phyloP scores from a whole-genome alignment of 2,113 vertebrate genomes.

The Thymallus thymallus region DNA sequence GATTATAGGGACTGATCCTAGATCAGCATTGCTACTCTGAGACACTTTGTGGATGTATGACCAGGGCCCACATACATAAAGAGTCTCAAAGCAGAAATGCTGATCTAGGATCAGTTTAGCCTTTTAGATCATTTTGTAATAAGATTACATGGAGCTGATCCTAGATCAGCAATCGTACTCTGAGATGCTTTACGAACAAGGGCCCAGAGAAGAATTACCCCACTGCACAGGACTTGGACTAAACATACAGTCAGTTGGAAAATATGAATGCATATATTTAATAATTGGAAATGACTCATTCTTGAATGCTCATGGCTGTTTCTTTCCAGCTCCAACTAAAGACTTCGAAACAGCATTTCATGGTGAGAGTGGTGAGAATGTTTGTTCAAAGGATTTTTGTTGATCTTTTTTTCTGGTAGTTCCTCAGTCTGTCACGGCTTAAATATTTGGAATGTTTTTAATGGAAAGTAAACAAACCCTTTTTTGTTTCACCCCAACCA shows the following conservation, averaged over 20 bases:
- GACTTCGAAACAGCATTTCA: slow-evolving; percentile 69
- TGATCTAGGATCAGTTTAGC: too few relatives aligned
- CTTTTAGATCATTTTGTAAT: too few relatives aligned
- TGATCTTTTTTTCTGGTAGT: not conserved
- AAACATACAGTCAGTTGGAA: not conserved
- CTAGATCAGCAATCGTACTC: too few relatives aligned
- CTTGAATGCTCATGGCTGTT: slow-evolving; percentile 6
- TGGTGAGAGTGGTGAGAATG: slow-evolving; percentile 53
- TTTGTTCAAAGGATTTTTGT: not conserved
- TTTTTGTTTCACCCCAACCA: not conserved
- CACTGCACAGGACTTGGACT: not conserved
- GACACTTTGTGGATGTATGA: too few relatives aligned
- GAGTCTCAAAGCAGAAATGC: too few relatives aligned
- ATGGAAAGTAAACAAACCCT: not conserved
- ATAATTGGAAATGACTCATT: not conserved
- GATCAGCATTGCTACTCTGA: too few relatives aligned
- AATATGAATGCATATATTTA: not conserved
- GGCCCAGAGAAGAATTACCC: too few relatives aligned
- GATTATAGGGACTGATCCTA: too few relatives aligned
- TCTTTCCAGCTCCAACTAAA: slow-evolving; percentile 72
- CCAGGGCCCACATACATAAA: too few relatives aligned
- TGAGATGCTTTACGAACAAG: too few relatives aligned
- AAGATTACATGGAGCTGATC: too few relatives aligned
- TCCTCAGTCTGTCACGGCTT: not conserved
- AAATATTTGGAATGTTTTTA: not conserved